Percentiles rank a stretch among this genome's conserved stretches.
phyloP scores from a whole-genome alignment of 2,113 vertebrate species.

The Myotis davidii region DNA sequence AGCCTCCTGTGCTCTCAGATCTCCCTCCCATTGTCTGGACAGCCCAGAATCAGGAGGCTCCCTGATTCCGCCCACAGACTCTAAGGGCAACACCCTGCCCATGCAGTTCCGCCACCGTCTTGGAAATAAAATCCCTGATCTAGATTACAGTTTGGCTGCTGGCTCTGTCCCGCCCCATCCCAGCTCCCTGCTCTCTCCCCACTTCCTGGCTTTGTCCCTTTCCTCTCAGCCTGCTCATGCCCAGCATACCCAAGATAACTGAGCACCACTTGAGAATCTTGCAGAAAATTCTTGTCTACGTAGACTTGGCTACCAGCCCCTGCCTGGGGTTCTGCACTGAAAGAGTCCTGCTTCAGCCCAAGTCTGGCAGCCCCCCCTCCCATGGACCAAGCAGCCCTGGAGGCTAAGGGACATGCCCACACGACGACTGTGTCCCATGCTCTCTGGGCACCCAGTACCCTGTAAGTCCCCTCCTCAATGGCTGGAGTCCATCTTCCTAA shows the following conservation, averaged over 20 bases:
- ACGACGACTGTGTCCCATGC: fast-evolving
- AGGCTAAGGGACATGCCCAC: neutral
- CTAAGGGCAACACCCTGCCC: neutral
- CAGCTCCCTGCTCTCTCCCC: fast-evolving
- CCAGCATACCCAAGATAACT: neutral
- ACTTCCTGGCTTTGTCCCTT: neutral
- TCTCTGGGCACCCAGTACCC: neutral
- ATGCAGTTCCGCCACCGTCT: neutral
- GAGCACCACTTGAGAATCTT: neutral
- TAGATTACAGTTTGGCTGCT: neutral
- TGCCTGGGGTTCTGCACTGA: neutral
- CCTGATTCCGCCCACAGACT: neutral
- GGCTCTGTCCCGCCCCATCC: neutral
- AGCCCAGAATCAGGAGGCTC: neutral
- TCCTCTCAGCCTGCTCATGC: neutral
- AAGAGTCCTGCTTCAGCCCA: neutral
- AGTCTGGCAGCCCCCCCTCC: neutral
- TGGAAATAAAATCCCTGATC: neutral
- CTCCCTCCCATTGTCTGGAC: neutral
- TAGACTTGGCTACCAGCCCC: neutral
- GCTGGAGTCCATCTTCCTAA: neutral
- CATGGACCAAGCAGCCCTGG: neutral
- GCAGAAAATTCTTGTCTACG: neutral
- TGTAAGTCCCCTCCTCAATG: neutral
- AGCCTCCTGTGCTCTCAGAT: neutral